Evolutionary conservation across 2,113 vertebrate species (phyloP).

Genomic region (Delphinus delphis): DNA sequence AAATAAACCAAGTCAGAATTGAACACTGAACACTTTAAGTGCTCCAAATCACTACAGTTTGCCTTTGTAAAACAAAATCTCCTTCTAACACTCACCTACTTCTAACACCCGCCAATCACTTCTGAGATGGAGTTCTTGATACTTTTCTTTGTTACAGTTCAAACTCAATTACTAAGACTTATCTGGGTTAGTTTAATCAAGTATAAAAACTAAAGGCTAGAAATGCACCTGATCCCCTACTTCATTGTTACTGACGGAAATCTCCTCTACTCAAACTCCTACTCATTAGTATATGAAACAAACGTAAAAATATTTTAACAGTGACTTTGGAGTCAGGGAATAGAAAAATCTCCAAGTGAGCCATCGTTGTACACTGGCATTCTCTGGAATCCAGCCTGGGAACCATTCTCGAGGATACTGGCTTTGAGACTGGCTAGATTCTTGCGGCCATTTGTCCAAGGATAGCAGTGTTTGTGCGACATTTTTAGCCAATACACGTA

Average conservation of each 20-base stretch:
- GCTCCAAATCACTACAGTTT: background rate
- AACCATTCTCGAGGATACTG: background rate
- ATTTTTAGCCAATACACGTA: background rate
- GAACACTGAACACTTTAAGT: background rate
- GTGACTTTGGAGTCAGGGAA: background rate
- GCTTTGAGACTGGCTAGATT: background rate
- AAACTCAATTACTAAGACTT: background rate
- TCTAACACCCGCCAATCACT: background rate
- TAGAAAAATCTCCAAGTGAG: background rate
- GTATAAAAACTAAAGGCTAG: background rate
- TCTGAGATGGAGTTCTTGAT: background rate
- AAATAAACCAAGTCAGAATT: background rate
- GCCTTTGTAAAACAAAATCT: background rate
- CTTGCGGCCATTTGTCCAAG: background rate
- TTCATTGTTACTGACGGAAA: background rate
- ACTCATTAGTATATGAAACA: background rate
- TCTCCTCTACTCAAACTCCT: background rate
- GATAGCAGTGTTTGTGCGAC: background rate
- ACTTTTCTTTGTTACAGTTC: background rate
- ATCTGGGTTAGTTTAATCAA: background rate
- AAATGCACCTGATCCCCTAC: background rate
- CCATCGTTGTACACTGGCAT: rapidly evolving
- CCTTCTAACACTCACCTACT: background rate
- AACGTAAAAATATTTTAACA: background rate
- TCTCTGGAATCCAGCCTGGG: background rate